Base-by-base conservation (phyloP, 1,140 invertebrate genomes). In the Temnothorax nylanderi region DNA sequence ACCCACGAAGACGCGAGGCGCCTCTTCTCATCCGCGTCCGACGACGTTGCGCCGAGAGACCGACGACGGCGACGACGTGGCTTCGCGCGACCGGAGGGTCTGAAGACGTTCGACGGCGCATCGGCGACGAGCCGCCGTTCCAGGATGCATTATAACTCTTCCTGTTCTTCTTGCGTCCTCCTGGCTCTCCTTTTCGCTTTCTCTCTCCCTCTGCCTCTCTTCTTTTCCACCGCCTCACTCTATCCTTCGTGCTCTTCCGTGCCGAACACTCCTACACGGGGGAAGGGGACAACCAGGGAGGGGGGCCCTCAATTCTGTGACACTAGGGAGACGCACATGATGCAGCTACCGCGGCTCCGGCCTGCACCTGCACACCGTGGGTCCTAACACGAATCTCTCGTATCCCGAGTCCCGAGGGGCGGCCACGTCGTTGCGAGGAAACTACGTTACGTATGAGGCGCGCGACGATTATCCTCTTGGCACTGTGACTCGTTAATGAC, bases 11-110 rank as follows among this genome's bases (percentile, higher is more conserved):
- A 84, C 80, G 80, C 80, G 54, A 44, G 44, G 26, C 18, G 80
- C 69, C 67, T 60, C 54, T 44, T 84, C 80, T 84, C 80, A 84
- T 84, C 69, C 80, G 56, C 80, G 80, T 84, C 67, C 54, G 54
- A 44, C 47, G 54, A 65, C 26, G 64, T 34, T 32, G 78, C 67
- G 37, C 32, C 65, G 37, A n/a, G 11, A 13, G 11, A 13, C 26
- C 49, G 78, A 58, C 37, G 64, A 56, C 37, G 37, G 4, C 44
- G 44, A 47, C 47, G 49, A 51, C 54, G 67, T 62, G 32, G 54
- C 67, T 16, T 47, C 26, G 69, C n/a, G 69, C 69, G 26, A 41
- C 13, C 62, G 32, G 62, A 26, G 32, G 37, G 13, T n/a, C 26
- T 41, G 21, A 16, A 34, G 16, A 51, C 47, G 62, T n/a, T 37